Base-by-base conservation (phyloP, 2,113 vertebrate genomes). In the Spermophilus dauricus region DNA sequence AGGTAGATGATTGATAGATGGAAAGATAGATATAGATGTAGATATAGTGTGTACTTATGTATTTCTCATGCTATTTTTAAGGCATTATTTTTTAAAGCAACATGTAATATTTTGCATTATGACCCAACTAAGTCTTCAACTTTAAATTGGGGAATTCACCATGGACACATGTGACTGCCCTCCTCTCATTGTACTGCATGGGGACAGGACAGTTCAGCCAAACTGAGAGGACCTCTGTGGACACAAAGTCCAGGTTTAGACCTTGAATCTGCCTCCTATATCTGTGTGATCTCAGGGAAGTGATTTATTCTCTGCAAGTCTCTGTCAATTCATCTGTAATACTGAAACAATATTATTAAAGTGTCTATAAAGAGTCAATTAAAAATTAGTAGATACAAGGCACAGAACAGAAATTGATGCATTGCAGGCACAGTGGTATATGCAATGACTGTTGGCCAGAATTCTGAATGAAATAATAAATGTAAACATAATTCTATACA, bases 31-130 rank as follows among this genome's bases (percentile, higher is more conserved):
- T 82, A 26, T 4, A 34, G 3, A 34, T 24, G 24, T 28, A 53
- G 10, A 26, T 28, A 10, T 24, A 17, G 13, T 28, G 2, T 61
- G 42, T 72, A 10, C n/a, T 34, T 51, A 61, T 53, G 16, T 67
- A 37, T 82, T 86, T 20, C 18, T 93, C 10, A 65, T 42, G 30
- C n/a, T 45, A 56, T 94, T 92, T 51, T 48, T 28, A 91, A 91
- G 65, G 28, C 14, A 42, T 77, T 87, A 72, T 18, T 92, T 65
- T 89, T 96, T 77, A 76, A 87, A 95, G 11, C n/a, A 72, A 56
- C 4, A 3, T 39, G 17, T 32, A 9, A 3, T 88, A 80, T 84
- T 91, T 91, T 61, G 26, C 61, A 69, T 65, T 86, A n/a, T 53
- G 51, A 80, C 4, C 17, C 65, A 86, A 8, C 20, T 26, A 65